Evolutionary conservation across 2,113 vertebrate species (phyloP), one percentile per base, ranked within the genome.

Genomic region (Perccottus glenii): DNA sequence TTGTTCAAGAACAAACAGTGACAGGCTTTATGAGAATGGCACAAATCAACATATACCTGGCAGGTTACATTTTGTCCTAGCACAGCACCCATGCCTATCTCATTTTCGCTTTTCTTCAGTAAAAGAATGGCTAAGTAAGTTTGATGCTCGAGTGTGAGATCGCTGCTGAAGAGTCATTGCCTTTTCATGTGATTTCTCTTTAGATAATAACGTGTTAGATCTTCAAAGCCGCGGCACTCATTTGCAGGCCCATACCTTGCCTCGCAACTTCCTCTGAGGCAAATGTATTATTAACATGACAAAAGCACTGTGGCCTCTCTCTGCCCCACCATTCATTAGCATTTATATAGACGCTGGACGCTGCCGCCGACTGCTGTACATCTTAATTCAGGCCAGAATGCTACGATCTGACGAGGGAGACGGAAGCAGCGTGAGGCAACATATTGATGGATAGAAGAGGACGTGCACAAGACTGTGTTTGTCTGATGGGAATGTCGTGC

Each of bases 221-320:
- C 80, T 88, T 87, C 83, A 87, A 86, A 87, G 88, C 76, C 60
- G 8, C 38, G 36, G 27, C 67, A 59, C 80, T 82, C 82, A 84
- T 85, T 70, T 77, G 63, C 74, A 79, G 82, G 78, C 78, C 75
- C 68, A 70, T 78, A 77, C 64, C 80, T 74, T 68, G 78, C 67
- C 72, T 65, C 56, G 35, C 66, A 59, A 56, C 78, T 79, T 82
- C 77, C 61, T 83, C 81, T 70, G 60, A 78, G 72, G 75, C 76
- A 70, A 82, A 77, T 79, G 67, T 82, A 83, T 83, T 85, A 90
- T 88, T 90, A 88, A 86, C 86, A 88, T 90, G 78, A 87, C 76
- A 85, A 86, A 85, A 82, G 81, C 63, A 49, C 60, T 15, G 60
- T 60, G 66, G 75, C 78, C 82, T 80, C 75, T 80, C 66, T 5